Conservation (phyloP, 2,113 vertebrate genomes). For the Jacana jacana region DNA sequence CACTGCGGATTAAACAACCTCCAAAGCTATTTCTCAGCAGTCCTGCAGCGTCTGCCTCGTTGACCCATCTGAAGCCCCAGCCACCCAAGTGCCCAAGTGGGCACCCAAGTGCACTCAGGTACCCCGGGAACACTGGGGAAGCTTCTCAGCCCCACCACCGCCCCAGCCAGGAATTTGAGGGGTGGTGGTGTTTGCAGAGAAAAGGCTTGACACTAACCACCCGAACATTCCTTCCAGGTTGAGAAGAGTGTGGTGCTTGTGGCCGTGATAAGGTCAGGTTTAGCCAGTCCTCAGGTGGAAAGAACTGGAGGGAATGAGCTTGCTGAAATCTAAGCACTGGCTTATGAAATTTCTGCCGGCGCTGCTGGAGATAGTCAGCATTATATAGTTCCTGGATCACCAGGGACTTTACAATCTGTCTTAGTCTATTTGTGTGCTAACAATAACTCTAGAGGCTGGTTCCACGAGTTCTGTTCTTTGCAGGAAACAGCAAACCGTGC, state of each 20-base stretch:
- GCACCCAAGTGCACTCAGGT: too few relatives aligned
- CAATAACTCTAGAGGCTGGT: conserved; percentile 70
- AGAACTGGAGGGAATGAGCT: neutral
- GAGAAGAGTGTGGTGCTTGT: neutral
- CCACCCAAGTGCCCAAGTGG: neutral
- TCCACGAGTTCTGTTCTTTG: conserved; percentile 50
- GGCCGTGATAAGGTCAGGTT: neutral
- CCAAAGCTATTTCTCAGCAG: neutral
- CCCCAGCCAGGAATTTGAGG: neutral
- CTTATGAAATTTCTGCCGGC: conserved; percentile 65
- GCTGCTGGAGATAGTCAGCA: conserved; percentile 55
- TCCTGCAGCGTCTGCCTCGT: rapidly evolving
- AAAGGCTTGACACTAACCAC: neutral
- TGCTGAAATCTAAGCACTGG: conserved; percentile 50
- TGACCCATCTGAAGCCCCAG: neutral
- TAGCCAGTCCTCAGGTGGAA: neutral
- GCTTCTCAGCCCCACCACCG: neutral
- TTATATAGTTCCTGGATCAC: conserved; percentile 68
- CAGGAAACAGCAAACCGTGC: conserved; percentile 32
- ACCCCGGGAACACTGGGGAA: neutral
- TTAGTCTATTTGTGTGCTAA: conserved; percentile 74
- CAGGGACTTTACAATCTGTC: conserved; percentile 68
- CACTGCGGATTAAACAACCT: neutral
- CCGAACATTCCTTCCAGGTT: neutral
- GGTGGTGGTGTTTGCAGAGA: neutral